Evolutionary conservation across 1,140 invertebrate species (phyloP).

Genomic region (Plutomurus gul): DNA sequence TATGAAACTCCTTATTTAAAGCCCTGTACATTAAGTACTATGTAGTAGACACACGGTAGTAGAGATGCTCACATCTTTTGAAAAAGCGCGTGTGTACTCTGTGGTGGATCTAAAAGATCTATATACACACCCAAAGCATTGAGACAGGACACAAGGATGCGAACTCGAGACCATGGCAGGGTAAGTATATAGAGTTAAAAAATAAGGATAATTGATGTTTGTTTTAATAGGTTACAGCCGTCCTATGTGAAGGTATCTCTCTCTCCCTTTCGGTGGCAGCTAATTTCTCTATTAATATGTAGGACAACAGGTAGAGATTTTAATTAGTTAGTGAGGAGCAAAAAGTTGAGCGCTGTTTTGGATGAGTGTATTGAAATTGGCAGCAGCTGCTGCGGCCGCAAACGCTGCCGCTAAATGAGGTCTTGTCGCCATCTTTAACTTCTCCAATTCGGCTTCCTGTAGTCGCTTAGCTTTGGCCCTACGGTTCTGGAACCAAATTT

Average conservation of each 20-base stretch:
- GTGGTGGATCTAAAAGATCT: not conserved
- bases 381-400: constrained; percentile 59
- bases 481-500: constrained; percentile 98
- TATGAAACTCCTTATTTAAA: constrained; percentile 21
- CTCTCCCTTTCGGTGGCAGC: too few relatives aligned
- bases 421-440: constrained; percentile 76
- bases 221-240: not conserved
- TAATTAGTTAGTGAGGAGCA: constrained; percentile 45
- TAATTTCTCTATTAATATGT: not conserved
- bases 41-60: not conserved
- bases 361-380: constrained; percentile 53
- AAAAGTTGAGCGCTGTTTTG: constrained; percentile 54
- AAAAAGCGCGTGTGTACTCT: too few relatives aligned
- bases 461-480: constrained; percentile 90
- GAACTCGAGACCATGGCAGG: not conserved
- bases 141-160: not conserved
- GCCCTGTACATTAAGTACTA: constrained; percentile 6
- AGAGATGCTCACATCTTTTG: constrained; percentile 3
- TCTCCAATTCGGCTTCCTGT: constrained; percentile 92
- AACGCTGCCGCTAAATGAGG: constrained; percentile 60
- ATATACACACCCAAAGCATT: not conserved
- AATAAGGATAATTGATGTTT: constrained; percentile 5
- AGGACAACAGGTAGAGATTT: not conserved
- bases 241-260: too few relatives aligned
- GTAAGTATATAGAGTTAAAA: not conserved